Percentiles rank a stretch among this genome's conserved stretches.
Evolutionary conservation across 2,113 vertebrate genomes (phyloP).

Genomic region (Neogobius melanostomus): DNA sequence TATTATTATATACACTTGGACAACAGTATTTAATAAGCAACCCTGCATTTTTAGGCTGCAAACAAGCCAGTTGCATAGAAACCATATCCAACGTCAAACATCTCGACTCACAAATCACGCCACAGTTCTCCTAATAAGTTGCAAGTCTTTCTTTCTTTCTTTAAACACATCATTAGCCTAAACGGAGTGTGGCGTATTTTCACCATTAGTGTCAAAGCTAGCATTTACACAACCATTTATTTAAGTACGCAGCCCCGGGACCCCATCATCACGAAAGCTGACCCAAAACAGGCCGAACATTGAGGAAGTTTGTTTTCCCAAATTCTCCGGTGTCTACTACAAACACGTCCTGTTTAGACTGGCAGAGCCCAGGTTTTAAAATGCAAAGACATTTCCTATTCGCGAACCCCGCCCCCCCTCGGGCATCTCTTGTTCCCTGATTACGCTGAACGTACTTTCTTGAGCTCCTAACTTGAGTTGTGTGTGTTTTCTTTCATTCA

Average conservation of each 20-base stretch:
- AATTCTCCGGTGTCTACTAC: slow-evolving; percentile 26
- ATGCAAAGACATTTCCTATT: slow-evolving; percentile 44
- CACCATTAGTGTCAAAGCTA: slow-evolving; percentile 55
- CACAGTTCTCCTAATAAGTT: no score
- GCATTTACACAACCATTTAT: slow-evolving; percentile 50
- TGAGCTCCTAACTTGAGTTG: no score
- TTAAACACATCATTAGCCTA: neutral
- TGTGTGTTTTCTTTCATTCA: no score
- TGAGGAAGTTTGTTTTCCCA: slow-evolving; percentile 49
- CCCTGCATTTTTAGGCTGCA: no score
- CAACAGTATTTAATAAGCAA: no score
- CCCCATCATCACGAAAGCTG: slow-evolving; percentile 11
- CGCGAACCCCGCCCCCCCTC: slow-evolving; percentile 44
- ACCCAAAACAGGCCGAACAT: slow-evolving; percentile 40
- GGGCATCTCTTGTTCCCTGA: slow-evolving; percentile 42
- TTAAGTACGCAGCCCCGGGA: slow-evolving; percentile 38
- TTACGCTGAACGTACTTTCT: no score
- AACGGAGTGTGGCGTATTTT: slow-evolving; percentile 29
- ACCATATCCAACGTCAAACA: no score
- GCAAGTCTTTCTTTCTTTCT: no score
- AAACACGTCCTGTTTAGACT: slow-evolving; percentile 60
- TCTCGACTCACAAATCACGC: no score
- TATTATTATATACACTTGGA: no score
- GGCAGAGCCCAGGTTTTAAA: slow-evolving; percentile 50
- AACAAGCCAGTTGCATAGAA: no score